Conservation (phyloP, 2,113 vertebrate genomes). For the Cavia aperea region DNA sequence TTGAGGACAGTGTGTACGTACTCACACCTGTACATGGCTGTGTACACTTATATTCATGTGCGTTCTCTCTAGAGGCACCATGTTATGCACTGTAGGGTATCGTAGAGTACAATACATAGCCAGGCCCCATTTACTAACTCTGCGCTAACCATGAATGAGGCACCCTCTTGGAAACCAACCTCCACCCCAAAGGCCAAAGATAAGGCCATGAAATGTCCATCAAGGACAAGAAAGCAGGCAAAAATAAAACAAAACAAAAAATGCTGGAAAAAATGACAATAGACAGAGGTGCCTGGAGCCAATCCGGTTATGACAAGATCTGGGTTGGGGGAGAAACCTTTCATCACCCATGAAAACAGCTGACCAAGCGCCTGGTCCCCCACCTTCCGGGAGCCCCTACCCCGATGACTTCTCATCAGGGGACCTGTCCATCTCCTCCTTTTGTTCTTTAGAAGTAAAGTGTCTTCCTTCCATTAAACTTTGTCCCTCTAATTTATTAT, state of each 20-base stretch:
- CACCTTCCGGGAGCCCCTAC: background rate
- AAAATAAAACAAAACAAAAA: background rate
- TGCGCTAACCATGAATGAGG: background rate
- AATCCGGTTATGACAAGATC: background rate
- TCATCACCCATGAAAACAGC: background rate
- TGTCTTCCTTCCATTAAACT: background rate
- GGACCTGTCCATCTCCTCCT: background rate
- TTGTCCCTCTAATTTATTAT: background rate
- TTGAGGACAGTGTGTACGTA: no score
- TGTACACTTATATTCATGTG: no score
- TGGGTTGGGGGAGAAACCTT: background rate
- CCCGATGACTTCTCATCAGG: background rate
- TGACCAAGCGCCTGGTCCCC: background rate
- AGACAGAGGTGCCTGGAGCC: background rate
- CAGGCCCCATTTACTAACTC: background rate
- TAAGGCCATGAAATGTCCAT: no score
- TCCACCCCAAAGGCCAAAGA: no score
- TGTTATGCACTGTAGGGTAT: background rate
- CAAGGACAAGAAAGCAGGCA: no score
- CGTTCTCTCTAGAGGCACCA: background rate
- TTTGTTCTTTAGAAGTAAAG: background rate
- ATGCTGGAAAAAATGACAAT: background rate
- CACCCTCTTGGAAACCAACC: background rate
- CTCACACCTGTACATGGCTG: no score
- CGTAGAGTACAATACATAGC: background rate